Conservation (phyloP, 2,888 invertebrate species). For the Nephrotoma guestfalica region DNA sequence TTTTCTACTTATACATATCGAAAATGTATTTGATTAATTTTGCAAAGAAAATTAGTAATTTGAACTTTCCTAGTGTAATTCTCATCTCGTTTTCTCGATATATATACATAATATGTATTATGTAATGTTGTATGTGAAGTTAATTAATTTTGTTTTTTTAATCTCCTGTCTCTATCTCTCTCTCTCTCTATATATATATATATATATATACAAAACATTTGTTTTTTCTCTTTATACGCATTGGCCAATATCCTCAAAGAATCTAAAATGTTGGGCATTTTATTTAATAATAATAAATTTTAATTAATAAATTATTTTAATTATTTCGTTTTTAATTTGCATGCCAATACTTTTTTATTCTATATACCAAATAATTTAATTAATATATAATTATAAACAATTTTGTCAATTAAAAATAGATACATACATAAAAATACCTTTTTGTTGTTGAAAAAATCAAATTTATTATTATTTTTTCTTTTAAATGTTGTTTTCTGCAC, state of each 20-base stretch:
- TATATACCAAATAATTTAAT: not conserved
- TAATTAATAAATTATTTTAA: not conserved
- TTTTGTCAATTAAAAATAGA: conserved; percentile 2
- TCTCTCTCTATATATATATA: too few relatives aligned
- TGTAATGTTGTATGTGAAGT: not conserved
- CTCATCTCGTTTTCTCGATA: not conserved
- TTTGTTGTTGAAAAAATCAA: conserved; percentile 15
- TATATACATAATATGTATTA: not conserved
- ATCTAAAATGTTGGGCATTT: not conserved
- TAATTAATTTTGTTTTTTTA: not conserved
- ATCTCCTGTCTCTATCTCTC: not conserved
- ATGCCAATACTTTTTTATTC: not conserved
- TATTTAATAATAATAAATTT: not conserved
- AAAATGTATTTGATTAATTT: not conserved
- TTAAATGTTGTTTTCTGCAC: conserved; percentile 26
- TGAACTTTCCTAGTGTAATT: not conserved
- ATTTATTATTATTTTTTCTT: conserved; percentile 14
- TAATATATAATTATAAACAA: not conserved
- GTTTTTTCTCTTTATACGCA: not conserved
- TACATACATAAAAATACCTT: conserved; percentile 9
- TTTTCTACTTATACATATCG: not conserved
- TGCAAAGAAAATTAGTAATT: not conserved
- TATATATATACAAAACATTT: too few relatives aligned
- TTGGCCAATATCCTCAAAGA: not conserved
- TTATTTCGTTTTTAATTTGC: not conserved